Conservation (phyloP, 35 echinoderm and acorn worm species). For the Apostichopus parvimensis region DNA sequence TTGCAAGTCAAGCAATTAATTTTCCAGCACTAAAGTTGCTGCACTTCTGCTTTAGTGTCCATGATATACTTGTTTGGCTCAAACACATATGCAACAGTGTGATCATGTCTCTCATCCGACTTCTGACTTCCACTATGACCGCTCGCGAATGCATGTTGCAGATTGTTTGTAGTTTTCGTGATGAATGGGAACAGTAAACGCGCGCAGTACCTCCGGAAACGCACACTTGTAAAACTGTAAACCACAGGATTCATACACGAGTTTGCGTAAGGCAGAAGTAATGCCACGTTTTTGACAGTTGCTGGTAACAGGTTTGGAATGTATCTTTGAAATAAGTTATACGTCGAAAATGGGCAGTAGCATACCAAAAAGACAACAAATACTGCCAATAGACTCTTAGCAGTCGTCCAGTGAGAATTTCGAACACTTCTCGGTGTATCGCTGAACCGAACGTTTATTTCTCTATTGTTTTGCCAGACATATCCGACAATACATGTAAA, state of each 20-base stretch:
- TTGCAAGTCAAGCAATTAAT: no score
- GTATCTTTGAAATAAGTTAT: conserved; percentile 67
- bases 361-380: conserved; percentile 66
- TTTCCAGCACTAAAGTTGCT: no score
- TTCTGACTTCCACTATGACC: neutral
- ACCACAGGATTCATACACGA: conserved; percentile 66
- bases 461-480: conserved; percentile 58
- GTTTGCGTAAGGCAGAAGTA: conserved; percentile 67
- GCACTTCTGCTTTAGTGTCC: neutral
- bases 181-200: conserved; percentile 10
- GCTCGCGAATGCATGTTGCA: neutral
- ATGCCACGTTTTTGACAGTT: conserved; percentile 71
- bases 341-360: conserved; percentile 65
- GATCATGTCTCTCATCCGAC: neutral
- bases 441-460: conserved; percentile 20
- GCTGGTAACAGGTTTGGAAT: neutral
- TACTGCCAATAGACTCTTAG: conserved; percentile 62
- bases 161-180: neutral
- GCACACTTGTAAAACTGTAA: conserved; percentile 59
- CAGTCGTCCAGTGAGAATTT: conserved; percentile 79
- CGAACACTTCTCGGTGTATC: neutral
- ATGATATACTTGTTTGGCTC: neutral
- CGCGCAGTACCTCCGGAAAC: conserved; percentile 22
- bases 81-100: neutral
- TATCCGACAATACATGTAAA: conserved; percentile 63